Conservation (phyloP, 2,113 vertebrate species). For the Connochaetes taurinus region DNA sequence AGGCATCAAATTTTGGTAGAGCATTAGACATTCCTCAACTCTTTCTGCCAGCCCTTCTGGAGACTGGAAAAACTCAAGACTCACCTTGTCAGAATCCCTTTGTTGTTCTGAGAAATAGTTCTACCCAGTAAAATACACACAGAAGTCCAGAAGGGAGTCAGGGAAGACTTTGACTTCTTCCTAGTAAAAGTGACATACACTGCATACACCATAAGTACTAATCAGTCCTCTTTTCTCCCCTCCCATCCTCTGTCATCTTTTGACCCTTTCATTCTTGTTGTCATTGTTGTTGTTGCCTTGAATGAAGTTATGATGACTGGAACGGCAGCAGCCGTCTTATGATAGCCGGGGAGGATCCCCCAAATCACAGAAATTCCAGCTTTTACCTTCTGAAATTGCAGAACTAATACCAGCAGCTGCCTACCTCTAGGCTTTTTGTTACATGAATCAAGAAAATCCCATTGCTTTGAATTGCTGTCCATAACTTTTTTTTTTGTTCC, state of each 20-base stretch:
- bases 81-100: background rate
- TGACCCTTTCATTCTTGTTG: background rate
- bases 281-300: background rate
- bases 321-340: background rate
- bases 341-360: background rate
- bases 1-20: background rate
- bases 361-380: background rate
- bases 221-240: background rate
- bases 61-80: background rate
- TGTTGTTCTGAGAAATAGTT: background rate
- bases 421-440: background rate
- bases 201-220: too few species aligned
- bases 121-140: background rate
- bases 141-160: background rate
- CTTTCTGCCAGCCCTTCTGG: background rate
- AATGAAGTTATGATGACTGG: background rate
- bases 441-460: background rate
- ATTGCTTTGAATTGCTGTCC: background rate
- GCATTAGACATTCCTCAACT: background rate
- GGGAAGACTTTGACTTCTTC: background rate
- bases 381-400: background rate
- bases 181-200: background rate
- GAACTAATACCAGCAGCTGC: background rate
- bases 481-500: background rate
- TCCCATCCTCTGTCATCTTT: background rate